These are phyloP conservation scores for Drosophila prosaltans DNA, from an alignment of 1,140 invertebrate species.

Conservation along the genomic window DNA sequence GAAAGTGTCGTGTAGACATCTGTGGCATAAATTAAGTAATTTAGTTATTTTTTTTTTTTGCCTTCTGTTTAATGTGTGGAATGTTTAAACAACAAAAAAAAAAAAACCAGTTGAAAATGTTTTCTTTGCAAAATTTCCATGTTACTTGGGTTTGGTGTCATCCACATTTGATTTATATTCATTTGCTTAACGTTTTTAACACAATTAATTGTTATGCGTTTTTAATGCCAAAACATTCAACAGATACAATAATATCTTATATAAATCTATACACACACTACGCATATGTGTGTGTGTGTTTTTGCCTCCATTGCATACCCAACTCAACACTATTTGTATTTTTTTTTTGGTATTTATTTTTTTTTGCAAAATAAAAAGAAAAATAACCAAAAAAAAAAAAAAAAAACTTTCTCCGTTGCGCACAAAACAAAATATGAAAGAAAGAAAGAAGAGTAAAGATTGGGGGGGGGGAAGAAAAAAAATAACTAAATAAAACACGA, in stretches of 20 bases:
- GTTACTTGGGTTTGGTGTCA: slow-evolving; percentile 28
- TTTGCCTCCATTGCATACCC: slow-evolving; percentile 58
- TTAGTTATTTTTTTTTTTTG: slow-evolving; percentile 35
- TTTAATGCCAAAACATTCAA: slow-evolving; percentile 57
- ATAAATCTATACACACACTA: slow-evolving; percentile 49
- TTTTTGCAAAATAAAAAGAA: slow-evolving; percentile 61
- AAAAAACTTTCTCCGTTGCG: slow-evolving; percentile 71
- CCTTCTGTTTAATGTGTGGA: slow-evolving; percentile 32
- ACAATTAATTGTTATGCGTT: slow-evolving; percentile 74
- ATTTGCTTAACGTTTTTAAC: slow-evolving; percentile 44
- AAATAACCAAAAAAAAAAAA: slow-evolving; percentile 6
- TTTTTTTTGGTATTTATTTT: slow-evolving; percentile 50
- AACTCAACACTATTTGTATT: slow-evolving; percentile 58
- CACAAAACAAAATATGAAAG: slow-evolving; percentile 65
- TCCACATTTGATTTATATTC: slow-evolving; percentile 67
- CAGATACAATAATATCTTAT: slow-evolving; percentile 46
- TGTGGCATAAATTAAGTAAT: slow-evolving; percentile 74
- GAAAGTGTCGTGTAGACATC: slow-evolving; percentile 69
- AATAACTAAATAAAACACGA: slow-evolving; percentile 15
- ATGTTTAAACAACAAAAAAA: slow-evolving; percentile 13
- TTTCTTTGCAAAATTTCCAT: slow-evolving; percentile 33
- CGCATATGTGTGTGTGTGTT: slow-evolving; percentile 37
- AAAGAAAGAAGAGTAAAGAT: slow-evolving; percentile 26
- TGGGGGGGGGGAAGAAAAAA: slow-evolving; percentile 5
- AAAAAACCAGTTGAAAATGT: slow-evolving; percentile 12